Conservation (phyloP, 2,888 invertebrate species). For the Caenorhabditis angaria region DNA sequence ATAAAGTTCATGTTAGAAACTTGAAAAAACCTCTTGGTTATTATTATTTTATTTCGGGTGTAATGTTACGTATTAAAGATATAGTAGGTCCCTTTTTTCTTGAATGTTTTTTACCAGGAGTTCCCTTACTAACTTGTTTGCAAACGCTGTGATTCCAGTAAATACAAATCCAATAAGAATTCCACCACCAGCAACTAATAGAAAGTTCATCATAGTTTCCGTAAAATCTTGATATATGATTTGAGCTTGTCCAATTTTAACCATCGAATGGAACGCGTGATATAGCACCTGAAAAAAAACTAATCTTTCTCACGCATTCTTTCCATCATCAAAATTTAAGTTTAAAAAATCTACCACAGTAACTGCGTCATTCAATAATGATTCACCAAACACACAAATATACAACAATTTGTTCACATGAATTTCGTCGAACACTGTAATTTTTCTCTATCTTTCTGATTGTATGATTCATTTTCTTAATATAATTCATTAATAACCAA, state of each 20-base stretch:
- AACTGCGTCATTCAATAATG: conserved; percentile 94
- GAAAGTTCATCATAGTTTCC: conserved; percentile 55
- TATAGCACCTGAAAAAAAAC: conserved; percentile 56
- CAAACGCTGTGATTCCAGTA: conserved; percentile 56
- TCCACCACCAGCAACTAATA: conserved; percentile 65
- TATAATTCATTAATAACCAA: not conserved
- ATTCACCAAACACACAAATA: conserved; percentile 98
- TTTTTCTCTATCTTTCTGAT: not conserved
- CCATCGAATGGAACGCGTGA: conserved; percentile 61
- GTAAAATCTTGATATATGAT: conserved; percentile 59
- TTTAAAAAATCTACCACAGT: conserved; percentile 82
- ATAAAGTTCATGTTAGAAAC: conserved; percentile 1
- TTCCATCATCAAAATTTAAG: not conserved
- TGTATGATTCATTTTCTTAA: too few species aligned
- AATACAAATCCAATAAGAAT: conserved; percentile 62
- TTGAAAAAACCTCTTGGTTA: not conserved
- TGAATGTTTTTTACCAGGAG: not conserved
- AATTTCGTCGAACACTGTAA: conserved; percentile 67
- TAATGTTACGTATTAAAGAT: too few species aligned
- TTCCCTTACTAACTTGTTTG: conserved; percentile 53
- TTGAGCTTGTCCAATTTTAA: conserved; percentile 57
- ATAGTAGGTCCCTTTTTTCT: conserved; percentile 1
- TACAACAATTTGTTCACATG: conserved; percentile 74
- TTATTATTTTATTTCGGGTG: too few species aligned
- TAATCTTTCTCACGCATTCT: not conserved